phyloP scores from a whole-genome alignment of 2,888 invertebrate species.

The Latrodectus elegans region DNA sequence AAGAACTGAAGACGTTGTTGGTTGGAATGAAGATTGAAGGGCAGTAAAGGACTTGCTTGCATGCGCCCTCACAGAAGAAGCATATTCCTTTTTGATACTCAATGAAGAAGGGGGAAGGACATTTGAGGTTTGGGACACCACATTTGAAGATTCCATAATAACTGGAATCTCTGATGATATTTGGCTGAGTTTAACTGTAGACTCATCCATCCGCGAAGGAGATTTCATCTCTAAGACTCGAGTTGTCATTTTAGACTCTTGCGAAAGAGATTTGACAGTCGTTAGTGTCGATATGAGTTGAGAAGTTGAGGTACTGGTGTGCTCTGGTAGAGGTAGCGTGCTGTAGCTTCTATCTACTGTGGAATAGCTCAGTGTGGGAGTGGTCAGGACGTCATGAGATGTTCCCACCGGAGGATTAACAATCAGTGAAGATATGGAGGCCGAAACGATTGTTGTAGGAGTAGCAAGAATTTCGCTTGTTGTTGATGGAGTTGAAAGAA shows the following conservation, averaged over 20 bases:
- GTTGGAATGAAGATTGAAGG: slow-evolving; percentile 29
- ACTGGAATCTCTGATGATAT: background rate
- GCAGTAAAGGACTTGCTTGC: background rate
- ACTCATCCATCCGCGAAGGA: background rate
- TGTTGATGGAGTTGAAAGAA: too few species aligned
- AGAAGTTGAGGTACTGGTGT: background rate
- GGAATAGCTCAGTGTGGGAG: slow-evolving; percentile 35
- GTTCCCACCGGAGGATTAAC: background rate
- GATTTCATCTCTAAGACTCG: slow-evolving; percentile 1
- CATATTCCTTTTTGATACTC: background rate
- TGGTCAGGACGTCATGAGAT: background rate
- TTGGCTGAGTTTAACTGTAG: background rate
- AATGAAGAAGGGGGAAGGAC: background rate
- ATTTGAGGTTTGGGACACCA: background rate
- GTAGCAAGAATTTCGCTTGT: too few species aligned
- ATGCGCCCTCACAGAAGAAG: background rate
- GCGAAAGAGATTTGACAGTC: background rate
- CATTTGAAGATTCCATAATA: background rate
- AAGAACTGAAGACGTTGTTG: background rate
- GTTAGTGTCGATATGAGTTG: background rate
- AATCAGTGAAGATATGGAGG: too few species aligned
- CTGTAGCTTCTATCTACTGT: slow-evolving; percentile 11
- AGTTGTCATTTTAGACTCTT: background rate
- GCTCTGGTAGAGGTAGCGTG: background rate
- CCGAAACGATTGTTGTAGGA: too few species aligned